Conservation (phyloP, 2,888 invertebrate species). For the Ptilodon capucinus region DNA sequence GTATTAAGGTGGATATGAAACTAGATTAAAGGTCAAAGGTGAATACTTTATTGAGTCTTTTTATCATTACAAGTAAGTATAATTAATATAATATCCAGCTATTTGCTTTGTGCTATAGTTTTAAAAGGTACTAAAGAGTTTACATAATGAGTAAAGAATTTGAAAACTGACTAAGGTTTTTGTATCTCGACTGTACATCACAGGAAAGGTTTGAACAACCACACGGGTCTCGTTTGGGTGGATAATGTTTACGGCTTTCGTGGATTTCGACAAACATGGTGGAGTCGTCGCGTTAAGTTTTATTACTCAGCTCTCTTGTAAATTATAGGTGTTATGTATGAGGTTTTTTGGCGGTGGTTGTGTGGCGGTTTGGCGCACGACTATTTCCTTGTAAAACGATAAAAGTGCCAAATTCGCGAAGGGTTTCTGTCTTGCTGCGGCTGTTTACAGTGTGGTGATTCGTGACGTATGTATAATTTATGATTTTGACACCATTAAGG, state of each 20-base stretch:
- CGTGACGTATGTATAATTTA: constrained; percentile 38
- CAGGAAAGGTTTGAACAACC: constrained; percentile 14
- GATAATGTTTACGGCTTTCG: constrained; percentile 52
- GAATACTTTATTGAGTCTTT: too few species aligned
- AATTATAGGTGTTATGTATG: constrained; percentile 73
- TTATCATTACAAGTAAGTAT: too few species aligned
- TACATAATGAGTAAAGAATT: too few species aligned
- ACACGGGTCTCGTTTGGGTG: constrained; percentile 46
- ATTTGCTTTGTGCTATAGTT: too few species aligned
- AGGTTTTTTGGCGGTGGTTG: too few species aligned
- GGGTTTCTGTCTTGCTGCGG: constrained; percentile 28
- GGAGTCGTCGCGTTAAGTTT: constrained; percentile 73
- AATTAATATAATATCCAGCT: too few species aligned
- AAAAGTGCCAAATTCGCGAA: constrained; percentile 55
- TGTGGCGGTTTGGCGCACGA: constrained; percentile 44
- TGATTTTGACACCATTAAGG: constrained; percentile 13
- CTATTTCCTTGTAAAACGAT: constrained; percentile 58
- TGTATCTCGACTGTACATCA: too few species aligned
- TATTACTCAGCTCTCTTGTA: constrained; percentile 73
- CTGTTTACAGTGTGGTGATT: constrained; percentile 43
- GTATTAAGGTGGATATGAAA: too few species aligned
- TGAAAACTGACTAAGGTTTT: too few species aligned
- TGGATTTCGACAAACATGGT: constrained; percentile 72
- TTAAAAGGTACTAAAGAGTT: too few species aligned
- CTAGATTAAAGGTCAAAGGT: too few species aligned